A percentile compares a stretch with the other conserved stretches of the same genome.
Conservation (phyloP, 2,113 vertebrate genomes). For the Nannospalax galili region DNA sequence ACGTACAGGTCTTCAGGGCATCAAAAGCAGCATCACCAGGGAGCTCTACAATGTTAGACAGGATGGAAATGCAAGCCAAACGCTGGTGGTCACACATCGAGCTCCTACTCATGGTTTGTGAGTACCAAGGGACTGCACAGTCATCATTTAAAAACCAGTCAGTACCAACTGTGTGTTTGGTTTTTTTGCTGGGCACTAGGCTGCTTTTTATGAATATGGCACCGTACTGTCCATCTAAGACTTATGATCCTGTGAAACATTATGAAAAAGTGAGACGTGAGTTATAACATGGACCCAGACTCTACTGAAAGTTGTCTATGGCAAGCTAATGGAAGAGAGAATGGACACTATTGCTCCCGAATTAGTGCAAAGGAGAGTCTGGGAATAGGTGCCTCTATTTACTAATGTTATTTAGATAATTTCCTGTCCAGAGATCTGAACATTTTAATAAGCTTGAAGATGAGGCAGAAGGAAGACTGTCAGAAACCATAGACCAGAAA, state of each 20-base stretch:
- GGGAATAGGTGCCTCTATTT: neutral
- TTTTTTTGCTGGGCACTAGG: neutral
- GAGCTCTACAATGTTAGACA: neutral
- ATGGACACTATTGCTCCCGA: neutral
- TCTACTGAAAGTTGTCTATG: neutral
- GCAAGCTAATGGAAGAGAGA: neutral
- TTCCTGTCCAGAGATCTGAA: neutral
- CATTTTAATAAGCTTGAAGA: slow-evolving; percentile 22
- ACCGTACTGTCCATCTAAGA: neutral
- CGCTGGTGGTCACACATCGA: neutral
- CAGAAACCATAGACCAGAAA: neutral
- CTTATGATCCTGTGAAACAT: neutral
- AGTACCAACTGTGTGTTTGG: neutral
- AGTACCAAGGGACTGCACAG: neutral
- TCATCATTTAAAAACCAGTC: neutral
- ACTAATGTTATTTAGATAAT: neutral
- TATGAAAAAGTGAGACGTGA: neutral
- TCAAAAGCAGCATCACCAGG: neutral
- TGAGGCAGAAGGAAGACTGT: neutral
- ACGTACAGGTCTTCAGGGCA: neutral
- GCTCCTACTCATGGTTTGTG: neutral
- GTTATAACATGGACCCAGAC: neutral
- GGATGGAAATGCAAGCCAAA: neutral
- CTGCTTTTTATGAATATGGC: neutral
- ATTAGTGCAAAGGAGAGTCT: neutral